Evolutionary conservation across 2,888 invertebrate genomes (phyloP).

Genomic region (Lochmaea crataegi): DNA sequence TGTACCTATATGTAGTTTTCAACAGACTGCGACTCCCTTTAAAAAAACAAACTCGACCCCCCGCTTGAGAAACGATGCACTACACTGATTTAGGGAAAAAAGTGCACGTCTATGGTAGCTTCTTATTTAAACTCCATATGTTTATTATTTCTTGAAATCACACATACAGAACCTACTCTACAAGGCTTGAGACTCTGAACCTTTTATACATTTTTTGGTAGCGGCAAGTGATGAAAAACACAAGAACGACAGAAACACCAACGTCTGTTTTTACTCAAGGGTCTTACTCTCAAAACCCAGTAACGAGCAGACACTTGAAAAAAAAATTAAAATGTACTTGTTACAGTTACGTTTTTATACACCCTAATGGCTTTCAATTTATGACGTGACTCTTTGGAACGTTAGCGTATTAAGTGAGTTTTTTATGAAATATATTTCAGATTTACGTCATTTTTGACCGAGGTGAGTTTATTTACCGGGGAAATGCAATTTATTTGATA

Average conservation of each 20-base stretch:
- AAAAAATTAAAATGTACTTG: constrained; percentile 43
- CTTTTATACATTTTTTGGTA: constrained; percentile 47
- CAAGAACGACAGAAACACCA: constrained; percentile 30
- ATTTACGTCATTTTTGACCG: no score
- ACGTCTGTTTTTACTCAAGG: constrained; percentile 43
- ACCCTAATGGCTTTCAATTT: constrained; percentile 37
- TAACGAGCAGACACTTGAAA: constrained; percentile 44
- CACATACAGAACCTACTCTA: constrained; percentile 29
- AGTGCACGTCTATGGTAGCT: constrained; percentile 14
- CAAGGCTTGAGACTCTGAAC: constrained; percentile 34
- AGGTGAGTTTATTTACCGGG: no score
- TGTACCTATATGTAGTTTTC: no score
- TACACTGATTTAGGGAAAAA: no score
- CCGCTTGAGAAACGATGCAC: no score
- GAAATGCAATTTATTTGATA: no score
- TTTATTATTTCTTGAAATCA: constrained; percentile 40
- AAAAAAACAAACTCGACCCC: no score
- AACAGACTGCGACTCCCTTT: no score
- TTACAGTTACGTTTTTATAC: constrained; percentile 39
- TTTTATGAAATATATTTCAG: neutral
- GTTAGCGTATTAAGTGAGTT: neutral
- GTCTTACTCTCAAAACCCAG: constrained; percentile 35
- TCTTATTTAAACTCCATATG: constrained; percentile 31
- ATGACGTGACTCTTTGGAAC: constrained; percentile 1
- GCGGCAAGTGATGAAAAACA: constrained; percentile 47